Evolutionary conservation across 2,113 vertebrate species (phyloP), one percentile per base, ranked within the genome.

Genomic region (Oncorhynchus masou): DNA sequence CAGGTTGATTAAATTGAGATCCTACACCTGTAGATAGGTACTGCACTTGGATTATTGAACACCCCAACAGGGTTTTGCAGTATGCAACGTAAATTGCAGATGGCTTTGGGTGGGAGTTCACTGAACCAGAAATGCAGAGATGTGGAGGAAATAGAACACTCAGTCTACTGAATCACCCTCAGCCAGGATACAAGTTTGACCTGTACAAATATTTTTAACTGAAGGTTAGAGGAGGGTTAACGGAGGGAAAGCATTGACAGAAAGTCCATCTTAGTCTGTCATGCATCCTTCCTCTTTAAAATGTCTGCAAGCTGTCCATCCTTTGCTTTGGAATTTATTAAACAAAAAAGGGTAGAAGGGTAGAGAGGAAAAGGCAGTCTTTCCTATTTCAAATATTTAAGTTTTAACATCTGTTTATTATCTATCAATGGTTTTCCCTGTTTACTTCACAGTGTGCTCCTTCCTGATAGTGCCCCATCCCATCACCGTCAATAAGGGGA

Each of bases 401-500:
- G 20, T 79, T 71, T 84, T 74, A 66, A 81, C 73, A 81, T 73
- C 73, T 59, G 66, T 76, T 69, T 13, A 65, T 83, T 76, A 70
- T 80, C 74, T 73, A 80, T 80, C 75, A 86, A 57, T 68, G 67
- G 66, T 79, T 86, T 70, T 81, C 71, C 86, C 77, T 87, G 78
- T 86, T 78, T 84, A 79, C 70, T 48, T 88, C 88, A 94, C 93
- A 94, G 93, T 94, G 93, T 94, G 94, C 92, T 94, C 92, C 89
- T 82, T 89, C 87, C 87, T 74, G 87, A 90, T 85, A 86, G 81
- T 22, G 73, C 73, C 64, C 68, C 15, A 0, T 73, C 66, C 70
- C 57, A 29, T 73, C 54, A 24, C 76, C 65, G 73, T 96, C 92
- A 97, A 90, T 98, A 98, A 8, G 96, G 96, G 49, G 95, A 94